Percentiles rank a stretch among this genome's conserved stretches.
Conservation (phyloP, 2,113 vertebrate genomes). For the Dipodomys stephensi region DNA sequence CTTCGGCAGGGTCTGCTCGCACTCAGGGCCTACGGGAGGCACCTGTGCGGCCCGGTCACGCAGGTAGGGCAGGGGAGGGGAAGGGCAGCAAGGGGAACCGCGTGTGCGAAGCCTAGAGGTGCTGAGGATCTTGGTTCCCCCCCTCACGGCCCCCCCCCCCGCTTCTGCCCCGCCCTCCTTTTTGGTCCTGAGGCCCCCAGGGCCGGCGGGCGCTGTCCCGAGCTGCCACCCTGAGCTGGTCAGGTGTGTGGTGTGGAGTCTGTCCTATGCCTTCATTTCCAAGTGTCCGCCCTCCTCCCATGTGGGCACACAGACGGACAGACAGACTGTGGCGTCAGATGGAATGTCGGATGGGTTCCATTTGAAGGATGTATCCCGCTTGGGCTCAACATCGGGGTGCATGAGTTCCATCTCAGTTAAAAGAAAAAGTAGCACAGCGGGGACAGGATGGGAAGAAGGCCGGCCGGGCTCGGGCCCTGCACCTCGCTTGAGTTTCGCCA, state of each 20-base stretch:
- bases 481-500: background rate
- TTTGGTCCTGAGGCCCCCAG: background rate
- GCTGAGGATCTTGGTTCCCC: background rate
- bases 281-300: too few relatives aligned
- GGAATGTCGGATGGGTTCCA: rapidly evolving
- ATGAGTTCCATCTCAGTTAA: background rate
- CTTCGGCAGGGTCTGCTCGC: too few relatives aligned
- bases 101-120: background rate
- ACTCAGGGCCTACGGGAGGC: too few relatives aligned
- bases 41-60: too few relatives aligned
- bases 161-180: background rate
- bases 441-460: background rate
- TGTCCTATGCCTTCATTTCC: too few relatives aligned
- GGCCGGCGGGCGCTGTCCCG: too few relatives aligned
- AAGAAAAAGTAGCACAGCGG: too few relatives aligned
- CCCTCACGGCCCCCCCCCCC: background rate
- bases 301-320: too few relatives aligned
- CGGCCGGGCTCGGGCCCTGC: background rate
- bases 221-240: too few relatives aligned
- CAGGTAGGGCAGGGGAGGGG: too few relatives aligned
- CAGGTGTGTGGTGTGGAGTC: too few relatives aligned
- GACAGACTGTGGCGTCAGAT: too few relatives aligned
- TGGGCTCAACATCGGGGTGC: rapidly evolving
- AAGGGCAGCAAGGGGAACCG: background rate
- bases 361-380: background rate